These are phyloP conservation scores for Indri indri DNA, from an alignment of 2,113 vertebrate species.

Conservation along the genomic window DNA sequence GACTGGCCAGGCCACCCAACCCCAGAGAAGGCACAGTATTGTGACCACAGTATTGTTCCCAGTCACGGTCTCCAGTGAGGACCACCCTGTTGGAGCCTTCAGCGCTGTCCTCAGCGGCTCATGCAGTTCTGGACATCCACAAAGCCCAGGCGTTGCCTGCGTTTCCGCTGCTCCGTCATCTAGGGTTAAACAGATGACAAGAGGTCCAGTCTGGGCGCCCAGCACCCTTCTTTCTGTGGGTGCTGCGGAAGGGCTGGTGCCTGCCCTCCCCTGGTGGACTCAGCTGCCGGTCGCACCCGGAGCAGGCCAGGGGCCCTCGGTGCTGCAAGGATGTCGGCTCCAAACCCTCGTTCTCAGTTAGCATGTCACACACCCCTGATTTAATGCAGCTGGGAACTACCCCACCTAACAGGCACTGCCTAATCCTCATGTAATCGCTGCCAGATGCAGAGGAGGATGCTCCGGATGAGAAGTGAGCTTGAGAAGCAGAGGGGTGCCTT, in stretches of 20 bases:
- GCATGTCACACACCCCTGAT: not conserved
- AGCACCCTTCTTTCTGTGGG: accelerated
- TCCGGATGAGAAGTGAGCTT: not conserved
- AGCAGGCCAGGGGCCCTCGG: not conserved
- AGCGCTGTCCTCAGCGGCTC: constrained; percentile 76
- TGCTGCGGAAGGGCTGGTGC: not conserved
- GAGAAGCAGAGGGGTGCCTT: not conserved
- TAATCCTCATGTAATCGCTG: not conserved
- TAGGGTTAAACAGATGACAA: constrained; percentile 69
- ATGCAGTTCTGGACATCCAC: constrained; percentile 92
- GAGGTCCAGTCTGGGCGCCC: not conserved
- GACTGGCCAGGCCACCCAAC: not conserved
- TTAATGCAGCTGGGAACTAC: not conserved
- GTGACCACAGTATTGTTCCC: not conserved
- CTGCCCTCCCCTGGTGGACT: not conserved
- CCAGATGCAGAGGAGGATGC: not conserved
- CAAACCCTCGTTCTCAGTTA: not conserved
- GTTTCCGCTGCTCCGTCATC: constrained; percentile 99
- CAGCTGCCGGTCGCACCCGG: not conserved
- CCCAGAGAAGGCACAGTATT: not conserved
- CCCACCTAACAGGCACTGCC: not conserved
- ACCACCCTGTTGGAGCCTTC: constrained; percentile 26
- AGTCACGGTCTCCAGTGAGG: not conserved
- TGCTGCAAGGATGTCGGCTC: not conserved
- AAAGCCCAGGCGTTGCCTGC: constrained; percentile 96